These are phyloP conservation scores for Macrochelys suwanniensis DNA, from an alignment of 2,797 vertebrate genomes.

Conservation along the genomic window DNA sequence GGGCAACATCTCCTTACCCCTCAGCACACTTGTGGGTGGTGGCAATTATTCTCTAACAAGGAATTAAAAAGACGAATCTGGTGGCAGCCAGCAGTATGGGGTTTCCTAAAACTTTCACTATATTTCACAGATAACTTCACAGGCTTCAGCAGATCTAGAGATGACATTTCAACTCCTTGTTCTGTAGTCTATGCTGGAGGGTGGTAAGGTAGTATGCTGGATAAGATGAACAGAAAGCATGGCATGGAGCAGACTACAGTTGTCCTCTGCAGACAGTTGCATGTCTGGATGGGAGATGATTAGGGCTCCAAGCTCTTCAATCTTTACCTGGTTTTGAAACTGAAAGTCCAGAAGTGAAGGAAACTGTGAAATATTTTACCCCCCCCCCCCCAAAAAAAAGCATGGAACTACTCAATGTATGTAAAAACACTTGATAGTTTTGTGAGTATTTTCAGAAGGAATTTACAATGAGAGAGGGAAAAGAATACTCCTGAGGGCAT, in stretches of 20 bases:
- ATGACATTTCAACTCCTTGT: constrained; percentile 30
- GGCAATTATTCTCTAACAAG: constrained; percentile 57
- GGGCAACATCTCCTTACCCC: too few relatives aligned
- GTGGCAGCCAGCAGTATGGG: constrained; percentile 23
- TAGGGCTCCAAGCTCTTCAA: background rate
- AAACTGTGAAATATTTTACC: background rate
- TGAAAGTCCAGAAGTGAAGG: background rate
- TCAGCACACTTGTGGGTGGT: constrained; percentile 13
- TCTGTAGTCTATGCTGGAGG: constrained; percentile 29
- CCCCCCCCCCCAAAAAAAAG: background rate
- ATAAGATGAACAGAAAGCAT: constrained; percentile 31
- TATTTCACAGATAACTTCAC: constrained; percentile 5
- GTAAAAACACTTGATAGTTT: background rate
- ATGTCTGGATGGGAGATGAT: background rate
- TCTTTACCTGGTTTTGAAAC: background rate
- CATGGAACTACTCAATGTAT: background rate
- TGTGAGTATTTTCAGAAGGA: background rate
- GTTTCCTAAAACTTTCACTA: constrained; percentile 7
- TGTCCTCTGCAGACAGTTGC: background rate
- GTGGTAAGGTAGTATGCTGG: background rate
- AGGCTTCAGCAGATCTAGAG: constrained; percentile 15
- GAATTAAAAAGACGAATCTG: constrained; percentile 37
- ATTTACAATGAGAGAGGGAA: background rate
- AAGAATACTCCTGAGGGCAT: background rate
- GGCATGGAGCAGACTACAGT: background rate